phyloP scores from a whole-genome alignment of 1,140 invertebrate species.

The Epicauta chinensis region DNA sequence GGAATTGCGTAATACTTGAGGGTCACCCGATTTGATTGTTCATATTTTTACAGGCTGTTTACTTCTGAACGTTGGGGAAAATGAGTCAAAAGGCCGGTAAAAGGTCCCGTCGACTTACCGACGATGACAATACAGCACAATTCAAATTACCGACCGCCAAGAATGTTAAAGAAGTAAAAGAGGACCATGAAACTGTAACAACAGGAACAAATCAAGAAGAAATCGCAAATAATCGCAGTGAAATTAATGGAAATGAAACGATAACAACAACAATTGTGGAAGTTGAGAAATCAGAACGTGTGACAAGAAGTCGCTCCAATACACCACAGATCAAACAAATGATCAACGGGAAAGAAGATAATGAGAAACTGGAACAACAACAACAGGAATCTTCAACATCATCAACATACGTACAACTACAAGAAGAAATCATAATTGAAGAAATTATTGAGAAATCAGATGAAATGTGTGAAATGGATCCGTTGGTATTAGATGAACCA shows the following conservation, averaged over 20 bases:
- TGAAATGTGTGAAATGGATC: conserved; percentile 28
- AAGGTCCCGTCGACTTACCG: conserved; percentile 6
- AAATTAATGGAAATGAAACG: not conserved
- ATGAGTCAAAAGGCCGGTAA: conserved; percentile 8
- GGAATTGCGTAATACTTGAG: too few species aligned
- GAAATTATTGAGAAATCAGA: conserved; percentile 6
- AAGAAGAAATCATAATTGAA: conserved; percentile 2
- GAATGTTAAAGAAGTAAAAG: too few species aligned
- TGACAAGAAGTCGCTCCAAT: conserved; percentile 14
- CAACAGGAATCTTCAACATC: too few species aligned
- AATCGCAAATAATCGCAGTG: too few species aligned
- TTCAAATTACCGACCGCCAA: conserved; percentile 4
- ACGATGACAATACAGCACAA: conserved; percentile 3
- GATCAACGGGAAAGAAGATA: conserved; percentile 4
- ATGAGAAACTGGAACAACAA: not conserved
- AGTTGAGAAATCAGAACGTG: not conserved
- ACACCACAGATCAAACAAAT: conserved; percentile 19
- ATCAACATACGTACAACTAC: not conserved
- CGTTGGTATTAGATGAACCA: conserved; percentile 35
- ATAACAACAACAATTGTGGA: not conserved
- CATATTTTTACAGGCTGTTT: too few species aligned
- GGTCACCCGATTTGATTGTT: too few species aligned
- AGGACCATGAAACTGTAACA: not conserved
- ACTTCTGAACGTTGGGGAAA: too few species aligned
- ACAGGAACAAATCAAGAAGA: not conserved